Percentiles rank a stretch among this genome's conserved stretches.
Evolutionary conservation across 2,797 vertebrate species (phyloP).

Genomic region (Acanthiza pusilla): DNA sequence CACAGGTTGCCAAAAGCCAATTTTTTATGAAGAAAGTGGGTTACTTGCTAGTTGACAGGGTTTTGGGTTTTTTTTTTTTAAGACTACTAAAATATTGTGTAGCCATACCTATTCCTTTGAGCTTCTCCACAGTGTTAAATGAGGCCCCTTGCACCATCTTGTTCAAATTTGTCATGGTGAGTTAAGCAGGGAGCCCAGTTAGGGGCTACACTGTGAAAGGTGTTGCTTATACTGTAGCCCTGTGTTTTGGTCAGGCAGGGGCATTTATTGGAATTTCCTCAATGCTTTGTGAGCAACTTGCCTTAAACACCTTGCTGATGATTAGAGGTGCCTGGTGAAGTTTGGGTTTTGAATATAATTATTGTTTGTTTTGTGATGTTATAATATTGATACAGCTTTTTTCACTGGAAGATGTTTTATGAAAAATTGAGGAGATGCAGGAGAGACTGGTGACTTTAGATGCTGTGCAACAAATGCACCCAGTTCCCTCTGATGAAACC

Average conservation of each 20-base stretch:
- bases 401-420: neutral
- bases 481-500: neutral
- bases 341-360: neutral
- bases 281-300: neutral
- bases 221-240: neutral
- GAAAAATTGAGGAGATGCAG: neutral
- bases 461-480: neutral
- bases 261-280: neutral
- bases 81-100: neutral
- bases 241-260: neutral
- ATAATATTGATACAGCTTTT: neutral
- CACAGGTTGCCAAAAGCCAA: neutral
- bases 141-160: neutral
- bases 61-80: too few relatives aligned
- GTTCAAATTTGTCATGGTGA: neutral
- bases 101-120: neutral
- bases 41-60: neutral
- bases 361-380: neutral
- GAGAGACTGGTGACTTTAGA: neutral
- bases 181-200: neutral
- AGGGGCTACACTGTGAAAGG: neutral
- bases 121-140: neutral
- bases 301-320: neutral
- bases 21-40: neutral
- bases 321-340: neutral